A percentile compares a stretch with the other conserved stretches of the same genome.
Evolutionary conservation across 2,797 vertebrate genomes (phyloP).

Genomic region (Pseudochaenichthys georgianus): DNA sequence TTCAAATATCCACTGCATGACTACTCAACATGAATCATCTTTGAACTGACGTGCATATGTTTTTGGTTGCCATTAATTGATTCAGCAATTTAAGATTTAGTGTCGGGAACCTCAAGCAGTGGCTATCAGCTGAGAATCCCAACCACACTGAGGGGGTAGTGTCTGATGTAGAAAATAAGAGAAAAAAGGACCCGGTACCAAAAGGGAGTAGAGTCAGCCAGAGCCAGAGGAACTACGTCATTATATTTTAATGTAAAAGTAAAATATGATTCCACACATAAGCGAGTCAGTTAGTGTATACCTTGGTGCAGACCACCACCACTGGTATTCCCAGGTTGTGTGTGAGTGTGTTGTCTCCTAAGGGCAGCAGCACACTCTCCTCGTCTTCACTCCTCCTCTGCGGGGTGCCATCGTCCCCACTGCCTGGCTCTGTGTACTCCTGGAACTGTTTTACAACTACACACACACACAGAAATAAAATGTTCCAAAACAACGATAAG

Average conservation of each 20-base stretch:
- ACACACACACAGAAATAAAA: conserved; percentile 28
- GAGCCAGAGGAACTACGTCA: too few species aligned
- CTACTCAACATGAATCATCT: too few species aligned
- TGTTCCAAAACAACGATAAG: conserved; percentile 2
- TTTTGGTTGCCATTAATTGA: too few species aligned
- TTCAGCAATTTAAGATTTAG: too few species aligned
- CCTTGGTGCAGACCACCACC: conserved; percentile 98
- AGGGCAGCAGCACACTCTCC: conserved; percentile 93
- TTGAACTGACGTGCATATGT: too few species aligned
- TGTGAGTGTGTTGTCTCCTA: conserved; percentile 96
- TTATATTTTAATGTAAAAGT: background rate
- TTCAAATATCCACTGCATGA: background rate
- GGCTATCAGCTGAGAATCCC: too few species aligned
- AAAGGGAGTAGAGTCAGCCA: too few species aligned
- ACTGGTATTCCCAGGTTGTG: conserved; percentile 97
- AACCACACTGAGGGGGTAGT: too few species aligned
- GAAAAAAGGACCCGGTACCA: too few species aligned
- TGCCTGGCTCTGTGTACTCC: conserved; percentile 96
- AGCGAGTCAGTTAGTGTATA: conserved; percentile 58
- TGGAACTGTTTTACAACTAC: conserved; percentile 98
- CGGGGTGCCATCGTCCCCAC: conserved; percentile 92
- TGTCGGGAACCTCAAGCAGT: too few species aligned
- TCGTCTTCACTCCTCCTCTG: conserved; percentile 94
- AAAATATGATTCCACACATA: background rate
- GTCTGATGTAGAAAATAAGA: too few species aligned